Evolutionary conservation across 2,797 vertebrate species (phyloP).

Genomic region (Limosa lapponica): DNA sequence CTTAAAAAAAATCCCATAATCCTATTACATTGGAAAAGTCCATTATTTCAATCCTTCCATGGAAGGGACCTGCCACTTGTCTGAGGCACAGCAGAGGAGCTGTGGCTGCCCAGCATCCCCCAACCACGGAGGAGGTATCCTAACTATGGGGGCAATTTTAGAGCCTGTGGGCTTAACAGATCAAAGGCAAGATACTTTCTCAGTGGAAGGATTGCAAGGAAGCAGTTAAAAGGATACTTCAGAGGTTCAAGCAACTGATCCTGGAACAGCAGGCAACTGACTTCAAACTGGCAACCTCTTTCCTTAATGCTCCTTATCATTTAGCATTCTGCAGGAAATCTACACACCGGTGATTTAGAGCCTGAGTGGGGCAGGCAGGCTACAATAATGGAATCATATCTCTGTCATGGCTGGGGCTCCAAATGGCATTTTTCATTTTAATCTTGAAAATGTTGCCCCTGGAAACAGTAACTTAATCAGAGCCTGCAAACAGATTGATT

Average conservation of each 20-base stretch:
- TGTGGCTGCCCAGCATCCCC: not conserved
- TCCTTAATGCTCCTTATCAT: not conserved
- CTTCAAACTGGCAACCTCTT: not conserved
- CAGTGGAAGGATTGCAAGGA: not conserved
- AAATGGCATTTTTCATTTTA: not conserved
- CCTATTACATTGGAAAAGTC: not conserved
- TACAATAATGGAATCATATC: not conserved
- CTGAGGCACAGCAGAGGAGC: not conserved
- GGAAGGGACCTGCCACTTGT: not conserved
- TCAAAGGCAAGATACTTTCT: not conserved
- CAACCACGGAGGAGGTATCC: not conserved
- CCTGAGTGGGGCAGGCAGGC: not conserved
- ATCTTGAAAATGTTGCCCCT: not conserved
- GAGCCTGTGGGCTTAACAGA: not conserved
- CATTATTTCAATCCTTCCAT: not conserved
- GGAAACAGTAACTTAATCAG: not conserved
- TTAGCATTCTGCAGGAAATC: not conserved
- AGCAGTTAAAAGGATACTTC: not conserved
- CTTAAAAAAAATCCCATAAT: not conserved
- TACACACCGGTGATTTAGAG: not conserved
- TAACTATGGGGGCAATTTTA: not conserved
- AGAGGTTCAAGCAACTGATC: not conserved
- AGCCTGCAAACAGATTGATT: not conserved
- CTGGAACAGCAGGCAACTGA: not conserved
- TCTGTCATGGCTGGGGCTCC: not conserved